A percentile compares a stretch with the other conserved stretches of the same genome.
phyloP scores from a whole-genome alignment of 2,113 vertebrate species.

The Paramisgurnus dabryanus region DNA sequence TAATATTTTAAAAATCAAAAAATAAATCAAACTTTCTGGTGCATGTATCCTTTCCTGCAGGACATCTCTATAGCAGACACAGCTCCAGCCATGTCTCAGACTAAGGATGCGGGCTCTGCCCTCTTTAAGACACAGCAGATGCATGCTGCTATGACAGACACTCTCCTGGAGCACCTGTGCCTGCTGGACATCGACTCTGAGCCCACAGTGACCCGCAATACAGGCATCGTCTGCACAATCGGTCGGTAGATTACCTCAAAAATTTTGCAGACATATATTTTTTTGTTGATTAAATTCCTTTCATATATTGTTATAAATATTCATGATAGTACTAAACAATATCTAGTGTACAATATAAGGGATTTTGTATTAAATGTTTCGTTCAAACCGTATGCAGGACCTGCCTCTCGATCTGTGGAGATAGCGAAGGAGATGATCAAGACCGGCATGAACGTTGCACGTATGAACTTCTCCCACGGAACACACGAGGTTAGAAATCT shows the following conservation, averaged over 20 bases:
- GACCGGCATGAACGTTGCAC: slow-evolving; percentile 96
- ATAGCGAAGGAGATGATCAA: slow-evolving; percentile 95
- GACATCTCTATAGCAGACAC: slow-evolving; percentile 58
- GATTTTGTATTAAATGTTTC: background rate
- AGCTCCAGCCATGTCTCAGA: slow-evolving; percentile 70
- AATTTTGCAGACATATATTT: background rate
- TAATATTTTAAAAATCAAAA: too few relatives aligned
- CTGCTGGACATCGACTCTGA: slow-evolving; percentile 95
- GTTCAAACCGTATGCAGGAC: slow-evolving; percentile 74
- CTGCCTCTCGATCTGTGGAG: slow-evolving; percentile 87
- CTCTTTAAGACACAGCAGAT: slow-evolving; percentile 93
- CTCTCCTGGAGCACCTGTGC: slow-evolving; percentile 93
- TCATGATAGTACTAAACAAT: too few relatives aligned
- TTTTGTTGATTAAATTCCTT: background rate
- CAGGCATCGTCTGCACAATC: slow-evolving; percentile 96
- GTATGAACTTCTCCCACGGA: slow-evolving; percentile 98
- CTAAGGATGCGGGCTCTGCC: slow-evolving; percentile 79
- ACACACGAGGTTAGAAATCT: slow-evolving; percentile 85
- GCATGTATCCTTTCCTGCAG: slow-evolving; percentile 41
- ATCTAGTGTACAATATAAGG: too few relatives aligned
- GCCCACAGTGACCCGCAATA: slow-evolving; percentile 90
- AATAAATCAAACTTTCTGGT: background rate
- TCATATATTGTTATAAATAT: background rate
- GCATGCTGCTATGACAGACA: slow-evolving; percentile 92
- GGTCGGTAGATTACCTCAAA: slow-evolving; percentile 73